Base-by-base conservation (phyloP, 2,888 invertebrate species). In the Eretmocerus hayati region DNA sequence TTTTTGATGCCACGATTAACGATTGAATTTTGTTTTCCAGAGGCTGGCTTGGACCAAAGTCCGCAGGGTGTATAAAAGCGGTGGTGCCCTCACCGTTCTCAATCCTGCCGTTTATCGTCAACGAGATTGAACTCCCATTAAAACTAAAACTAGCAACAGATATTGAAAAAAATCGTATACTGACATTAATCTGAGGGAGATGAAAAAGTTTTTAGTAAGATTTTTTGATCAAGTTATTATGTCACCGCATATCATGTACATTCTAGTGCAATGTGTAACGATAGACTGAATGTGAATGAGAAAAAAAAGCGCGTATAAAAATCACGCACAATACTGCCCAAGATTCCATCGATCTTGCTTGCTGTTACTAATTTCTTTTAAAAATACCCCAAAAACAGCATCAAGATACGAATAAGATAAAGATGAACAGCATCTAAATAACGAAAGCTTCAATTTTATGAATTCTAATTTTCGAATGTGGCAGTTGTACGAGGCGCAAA, bases 41-140 rank as follows among this genome's bases (percentile, higher is more conserved):
- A 74, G 75, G 75, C 74, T 73, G 74, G 74, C 74, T 76, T 66
- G 69, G 77, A 76, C 75, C 77, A 75, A 72, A 77, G 77, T 76
- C 76, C 76, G 77, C 77, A 77, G 77, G 77, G 77, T 77, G 76
- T 74, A 75, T 55, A 57, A 59, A 64, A 64, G 65, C 67, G 69
- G 69, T 69, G 69, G 69, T 69, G 69, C 69, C 69, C 66, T 65
- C 67, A 69, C 67, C 69, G 67, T 62, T 60, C 61, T 52, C 46
- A 53, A 42, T 46, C 35, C 41, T 26, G 46, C 35, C 43, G 37
- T 46, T 48, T 52, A 42, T 49, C 53, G 50, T 53, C 48, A 48
- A 43, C 43, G 42, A 43, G 26, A 33, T 20, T 26, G 42, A 38
- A 41, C 33, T 47, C 47, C 44, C 45, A 37, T 50, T 46, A 46